Evolutionary conservation across 1,140 invertebrate species (phyloP).

Genomic region (Magallana angulata): DNA sequence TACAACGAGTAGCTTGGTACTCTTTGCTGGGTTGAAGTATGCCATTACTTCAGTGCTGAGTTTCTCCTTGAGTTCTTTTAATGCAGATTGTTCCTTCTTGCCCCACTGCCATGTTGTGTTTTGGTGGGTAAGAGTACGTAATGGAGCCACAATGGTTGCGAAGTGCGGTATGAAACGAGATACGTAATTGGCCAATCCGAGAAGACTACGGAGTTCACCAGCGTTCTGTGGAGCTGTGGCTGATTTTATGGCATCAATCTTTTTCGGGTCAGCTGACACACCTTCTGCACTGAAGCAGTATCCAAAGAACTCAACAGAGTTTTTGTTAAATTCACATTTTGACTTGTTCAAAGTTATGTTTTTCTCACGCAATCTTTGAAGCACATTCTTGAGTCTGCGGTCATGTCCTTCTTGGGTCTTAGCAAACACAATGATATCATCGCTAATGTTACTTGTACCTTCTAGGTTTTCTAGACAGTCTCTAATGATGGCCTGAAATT

Average conservation of each 20-base stretch:
- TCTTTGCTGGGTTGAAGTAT: too few species aligned
- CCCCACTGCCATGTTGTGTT: constrained; percentile 45
- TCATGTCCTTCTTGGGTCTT: constrained; percentile 18
- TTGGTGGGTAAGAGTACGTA: constrained; percentile 37
- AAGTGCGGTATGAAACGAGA: constrained; percentile 49
- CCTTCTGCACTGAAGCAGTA: constrained; percentile 51
- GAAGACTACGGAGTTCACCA: neutral
- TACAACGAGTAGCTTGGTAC: neutral
- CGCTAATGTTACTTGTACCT: constrained; percentile 38
- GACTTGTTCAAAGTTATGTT: constrained; percentile 46
- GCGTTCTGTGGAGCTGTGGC: neutral
- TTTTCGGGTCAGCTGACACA: constrained; percentile 47
- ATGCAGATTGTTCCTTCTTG: too few species aligned
- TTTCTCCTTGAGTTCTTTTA: too few species aligned
- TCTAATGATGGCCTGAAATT: constrained; percentile 52
- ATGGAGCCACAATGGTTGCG: constrained; percentile 44
- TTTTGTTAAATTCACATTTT: constrained; percentile 54
- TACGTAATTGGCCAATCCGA: constrained; percentile 52
- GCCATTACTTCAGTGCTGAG: too few species aligned
- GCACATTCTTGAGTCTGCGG: neutral
- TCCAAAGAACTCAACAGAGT: constrained; percentile 52
- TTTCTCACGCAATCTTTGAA: constrained; percentile 15
- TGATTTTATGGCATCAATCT: constrained; percentile 40
- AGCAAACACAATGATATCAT: constrained; percentile 47
- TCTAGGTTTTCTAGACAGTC: constrained; percentile 39